A percentile compares a stretch with the other conserved stretches of the same genome.
Evolutionary conservation across 2,113 vertebrate genomes (phyloP).

Genomic region (Delphinus delphis): DNA sequence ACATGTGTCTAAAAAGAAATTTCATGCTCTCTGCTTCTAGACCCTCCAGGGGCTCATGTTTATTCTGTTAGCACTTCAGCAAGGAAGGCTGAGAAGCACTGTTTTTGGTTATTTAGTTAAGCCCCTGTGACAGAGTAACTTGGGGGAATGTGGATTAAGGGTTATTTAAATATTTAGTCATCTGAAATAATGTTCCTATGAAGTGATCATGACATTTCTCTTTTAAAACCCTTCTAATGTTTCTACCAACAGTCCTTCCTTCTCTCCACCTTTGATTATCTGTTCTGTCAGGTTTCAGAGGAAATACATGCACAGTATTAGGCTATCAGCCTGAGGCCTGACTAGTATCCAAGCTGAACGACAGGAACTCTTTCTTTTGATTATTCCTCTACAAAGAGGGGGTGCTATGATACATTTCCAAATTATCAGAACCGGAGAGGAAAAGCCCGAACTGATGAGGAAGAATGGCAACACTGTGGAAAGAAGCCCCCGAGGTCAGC

Average conservation of each 20-base stretch:
- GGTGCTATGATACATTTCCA: not conserved
- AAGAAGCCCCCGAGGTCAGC: not conserved
- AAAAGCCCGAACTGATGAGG: not conserved
- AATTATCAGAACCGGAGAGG: not conserved
- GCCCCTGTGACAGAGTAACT: not conserved
- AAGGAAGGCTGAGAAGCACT: not conserved
- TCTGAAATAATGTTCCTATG: not conserved
- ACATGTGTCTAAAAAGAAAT: not conserved
- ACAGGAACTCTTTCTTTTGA: not conserved
- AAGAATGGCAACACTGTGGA: not conserved
- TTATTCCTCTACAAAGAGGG: not conserved
- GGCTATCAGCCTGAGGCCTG: not conserved
- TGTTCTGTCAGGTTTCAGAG: not conserved
- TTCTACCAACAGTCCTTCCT: not conserved
- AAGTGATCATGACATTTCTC: not conserved
- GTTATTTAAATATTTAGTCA: not conserved
- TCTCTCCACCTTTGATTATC: not conserved
- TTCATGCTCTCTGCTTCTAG: not conserved
- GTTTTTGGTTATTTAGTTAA: not conserved
- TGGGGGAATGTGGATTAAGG: not conserved
- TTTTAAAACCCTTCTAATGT: not conserved
- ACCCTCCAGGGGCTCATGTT: not conserved
- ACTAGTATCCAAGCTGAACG: not conserved
- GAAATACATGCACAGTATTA: not conserved
- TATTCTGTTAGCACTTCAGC: accelerated